Base-by-base conservation (phyloP, 2,888 invertebrate species). In the Psylliodes chrysocephalus region DNA sequence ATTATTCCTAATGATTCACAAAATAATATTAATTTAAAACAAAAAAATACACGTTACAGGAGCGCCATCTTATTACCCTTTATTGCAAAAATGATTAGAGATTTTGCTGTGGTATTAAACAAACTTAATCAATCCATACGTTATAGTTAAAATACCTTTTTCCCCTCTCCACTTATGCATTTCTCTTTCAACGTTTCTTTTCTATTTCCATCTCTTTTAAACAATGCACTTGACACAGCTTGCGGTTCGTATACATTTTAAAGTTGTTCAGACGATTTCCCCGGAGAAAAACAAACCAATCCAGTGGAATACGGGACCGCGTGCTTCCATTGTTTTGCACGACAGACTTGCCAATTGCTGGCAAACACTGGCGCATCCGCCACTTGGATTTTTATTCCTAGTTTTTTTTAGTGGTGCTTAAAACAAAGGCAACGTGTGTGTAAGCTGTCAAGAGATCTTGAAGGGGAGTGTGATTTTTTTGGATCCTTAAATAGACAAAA, bases 301-400 rank as follows among this genome's bases (percentile, higher is more conserved):
- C 42, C 42, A n/a, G 49, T 30, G 10, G 47, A 47, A 66, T 69
- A 68, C 60, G 47, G 22, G 42, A 35, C 55, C 42, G 51, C 33
- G 42, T 55, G 51, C 54, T 63, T 42, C 47, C 52, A 64, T 67
- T 67, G 66, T 67, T 61, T 61, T 49, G 63, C 56, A 56, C 46
- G 63, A 53, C 62, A 53, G 55, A 54, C 63, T 61, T 53, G 35
- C 59, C 66, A 63, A 63, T 57, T 62, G 62, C 62, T 40, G 33
- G 55, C 61, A 61, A 60, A 64, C 62, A 61, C 61, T 33, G 22
- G 6, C 59, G 49, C 6, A 59, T 59, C 38, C 49, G 38, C 56
- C 47, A 49, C 47, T 57, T 57, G 49, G 47, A 57, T 42, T 59
- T 28, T 57, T 25, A 14, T 57, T 15, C 10, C 12, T 22, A 22